phyloP scores from a whole-genome alignment of 2,888 invertebrate species.

The Cynaeus angustus region DNA sequence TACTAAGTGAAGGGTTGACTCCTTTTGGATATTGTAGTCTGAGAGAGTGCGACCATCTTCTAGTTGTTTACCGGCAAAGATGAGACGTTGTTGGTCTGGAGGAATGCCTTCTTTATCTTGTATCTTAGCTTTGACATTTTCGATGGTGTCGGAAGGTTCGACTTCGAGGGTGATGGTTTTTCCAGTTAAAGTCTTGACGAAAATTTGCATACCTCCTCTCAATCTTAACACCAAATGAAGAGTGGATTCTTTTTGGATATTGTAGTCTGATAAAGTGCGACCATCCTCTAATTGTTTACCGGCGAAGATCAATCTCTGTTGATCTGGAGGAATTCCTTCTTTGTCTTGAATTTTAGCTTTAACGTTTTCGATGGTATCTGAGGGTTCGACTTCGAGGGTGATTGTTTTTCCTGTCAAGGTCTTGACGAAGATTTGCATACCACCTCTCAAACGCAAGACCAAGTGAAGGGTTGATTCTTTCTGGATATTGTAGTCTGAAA shows the following conservation, averaged over 20 bases:
- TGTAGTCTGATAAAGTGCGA: slow-evolving; percentile 93
- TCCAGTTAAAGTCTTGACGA: slow-evolving; percentile 94
- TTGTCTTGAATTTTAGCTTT: slow-evolving; percentile 94
- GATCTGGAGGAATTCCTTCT: slow-evolving; percentile 92
- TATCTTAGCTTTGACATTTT: slow-evolving; percentile 95
- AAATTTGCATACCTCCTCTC: slow-evolving; percentile 98
- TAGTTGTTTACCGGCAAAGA: slow-evolving; percentile 95
- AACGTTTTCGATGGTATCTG: slow-evolving; percentile 95
- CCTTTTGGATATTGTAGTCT: slow-evolving; percentile 96
- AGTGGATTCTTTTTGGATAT: slow-evolving; percentile 96
- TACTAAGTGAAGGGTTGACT: slow-evolving; percentile 91
- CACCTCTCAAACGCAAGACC: slow-evolving; percentile 86
- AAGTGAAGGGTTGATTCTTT: slow-evolving; percentile 89
- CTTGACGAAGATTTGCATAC: slow-evolving; percentile 94
- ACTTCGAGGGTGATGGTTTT: slow-evolving; percentile 95
- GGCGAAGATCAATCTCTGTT: slow-evolving; percentile 91
- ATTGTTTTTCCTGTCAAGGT: slow-evolving; percentile 95
- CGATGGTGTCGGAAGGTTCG: slow-evolving; percentile 93
- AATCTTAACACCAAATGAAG: slow-evolving; percentile 94
- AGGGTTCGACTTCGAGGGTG: slow-evolving; percentile 91
- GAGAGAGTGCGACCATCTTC: slow-evolving; percentile 92
- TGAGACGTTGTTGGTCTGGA: slow-evolving; percentile 80
- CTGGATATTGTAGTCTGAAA: slow-evolving; percentile 46
- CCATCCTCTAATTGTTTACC: slow-evolving; percentile 96
- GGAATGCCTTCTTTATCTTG: slow-evolving; percentile 79